Evolutionary conservation across 1,140 invertebrate species (phyloP).

Genomic region (Orussus abietinus): DNA sequence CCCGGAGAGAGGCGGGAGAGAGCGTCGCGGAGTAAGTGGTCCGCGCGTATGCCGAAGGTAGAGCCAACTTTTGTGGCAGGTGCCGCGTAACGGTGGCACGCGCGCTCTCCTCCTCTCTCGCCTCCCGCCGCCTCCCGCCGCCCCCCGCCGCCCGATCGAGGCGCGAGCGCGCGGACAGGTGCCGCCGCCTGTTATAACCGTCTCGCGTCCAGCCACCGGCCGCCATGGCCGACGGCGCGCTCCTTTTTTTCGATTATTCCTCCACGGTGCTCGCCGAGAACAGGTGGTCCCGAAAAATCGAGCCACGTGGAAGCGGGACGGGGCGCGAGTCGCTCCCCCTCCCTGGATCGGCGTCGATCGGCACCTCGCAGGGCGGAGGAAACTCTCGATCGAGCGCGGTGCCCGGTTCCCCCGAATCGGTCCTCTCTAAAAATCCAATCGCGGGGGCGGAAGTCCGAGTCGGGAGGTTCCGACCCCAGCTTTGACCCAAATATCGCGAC

Average conservation of each 20-base stretch:
- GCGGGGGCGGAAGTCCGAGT: no score
- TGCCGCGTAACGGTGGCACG: conserved; percentile 33
- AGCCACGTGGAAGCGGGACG: conserved; percentile 26
- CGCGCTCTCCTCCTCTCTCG: conserved; percentile 26
- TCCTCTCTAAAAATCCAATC: no score
- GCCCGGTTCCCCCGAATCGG: no score
- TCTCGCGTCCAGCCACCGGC: conserved; percentile 23
- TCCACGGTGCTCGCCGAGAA: conserved; percentile 21
- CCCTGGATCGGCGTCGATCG: no score
- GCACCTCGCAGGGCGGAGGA: no score
- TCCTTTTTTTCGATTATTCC: conserved; percentile 32
- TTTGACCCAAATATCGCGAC: no score
- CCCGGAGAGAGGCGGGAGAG: background rate
- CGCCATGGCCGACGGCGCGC: conserved; percentile 16
- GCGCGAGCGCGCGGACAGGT: conserved; percentile 26
- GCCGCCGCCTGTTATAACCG: conserved; percentile 33
- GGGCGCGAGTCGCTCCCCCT: no score
- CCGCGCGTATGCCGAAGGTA: conserved; percentile 29
- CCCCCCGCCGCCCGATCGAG: conserved; percentile 1
- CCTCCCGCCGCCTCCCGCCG: background rate
- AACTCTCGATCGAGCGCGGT: no score
- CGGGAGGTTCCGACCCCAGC: no score
- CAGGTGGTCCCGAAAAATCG: conserved; percentile 32
- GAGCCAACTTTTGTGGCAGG: conserved; percentile 34
- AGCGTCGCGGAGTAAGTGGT: background rate